Base-by-base conservation (phyloP, 1,140 invertebrate species). In the Micrasema minimum region DNA sequence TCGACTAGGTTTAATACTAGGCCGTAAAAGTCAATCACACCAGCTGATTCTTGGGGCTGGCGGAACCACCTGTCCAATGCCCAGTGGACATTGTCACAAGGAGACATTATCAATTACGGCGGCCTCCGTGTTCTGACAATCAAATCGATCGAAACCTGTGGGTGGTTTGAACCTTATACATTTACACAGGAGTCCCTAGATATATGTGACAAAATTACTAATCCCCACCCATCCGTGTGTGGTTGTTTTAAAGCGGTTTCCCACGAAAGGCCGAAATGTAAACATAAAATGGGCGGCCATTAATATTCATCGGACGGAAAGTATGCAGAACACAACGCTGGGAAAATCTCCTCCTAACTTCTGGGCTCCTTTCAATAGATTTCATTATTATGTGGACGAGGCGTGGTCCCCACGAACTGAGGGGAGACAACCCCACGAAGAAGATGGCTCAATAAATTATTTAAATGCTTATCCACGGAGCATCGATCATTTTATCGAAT, bases 301-400 rank as follows among this genome's bases (percentile, higher is more conserved):
- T 75, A 75, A 75, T 75, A 75, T 75, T 75, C 72, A 75, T 71
- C 68, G 72, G 72, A 55, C 72, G 57, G 59, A 62, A 62, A 62
- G 59, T 62, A 62, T 62, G 59, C 59, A 68, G 59, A 73, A 69
- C 61, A 70, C 69, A 70, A 55, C 50, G 37, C 71, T 69, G 71
- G 66, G 61, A 73, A 73, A 73, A 69, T 69, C 71, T 65, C 67
- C 38, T 38, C 38, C 22, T 26, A 72, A 57, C 51, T 62, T 66
- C 64, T 66, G 37, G 11, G 11, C 51, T 66, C 18, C 70, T 59
- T 61, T 66, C 37, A 61, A 72, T 46, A 50, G 70, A 61, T 72
- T 66, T 66, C 65, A 72, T 72, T 72, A 66, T 72, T 66, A 66
- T 62, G 38, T 43, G 59, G 10, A 45, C 20, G 12, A 64, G 70